Percentiles rank a stretch among this genome's conserved stretches.
These are phyloP conservation scores for Nomada lathburiana DNA, from an alignment of 2,888 invertebrate genomes.

Conservation along the genomic window DNA sequence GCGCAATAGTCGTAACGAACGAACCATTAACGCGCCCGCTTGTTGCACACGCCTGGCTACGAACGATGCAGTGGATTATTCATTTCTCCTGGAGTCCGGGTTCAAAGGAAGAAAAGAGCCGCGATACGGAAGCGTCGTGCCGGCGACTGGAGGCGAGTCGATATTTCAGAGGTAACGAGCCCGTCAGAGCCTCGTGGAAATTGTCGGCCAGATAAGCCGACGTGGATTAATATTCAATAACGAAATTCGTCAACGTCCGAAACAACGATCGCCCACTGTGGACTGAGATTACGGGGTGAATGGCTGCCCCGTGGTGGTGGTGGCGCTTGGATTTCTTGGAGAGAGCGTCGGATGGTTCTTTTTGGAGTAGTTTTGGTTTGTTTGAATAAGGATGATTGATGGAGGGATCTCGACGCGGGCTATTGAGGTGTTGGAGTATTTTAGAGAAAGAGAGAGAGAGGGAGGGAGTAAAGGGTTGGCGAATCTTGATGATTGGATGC, in stretches of 20 bases:
- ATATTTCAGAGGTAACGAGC: conserved; percentile 70
- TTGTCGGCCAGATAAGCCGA: conserved; percentile 51
- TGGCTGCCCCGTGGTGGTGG: conserved; percentile 9
- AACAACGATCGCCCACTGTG: conserved; percentile 45
- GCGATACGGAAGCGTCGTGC: conserved; percentile 32
- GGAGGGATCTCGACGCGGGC: background rate
- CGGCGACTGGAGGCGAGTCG: conserved; percentile 44
- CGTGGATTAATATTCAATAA: conserved; percentile 72
- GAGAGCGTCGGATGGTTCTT: background rate
- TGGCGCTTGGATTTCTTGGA: background rate
- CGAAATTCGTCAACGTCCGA: conserved; percentile 72
- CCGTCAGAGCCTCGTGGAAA: conserved; percentile 52
- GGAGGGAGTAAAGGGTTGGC: too few species aligned
- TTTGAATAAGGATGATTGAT: conserved; percentile 2
- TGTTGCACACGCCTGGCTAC: conserved; percentile 44
- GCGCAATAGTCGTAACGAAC: conserved; percentile 47
- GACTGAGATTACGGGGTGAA: conserved; percentile 45
- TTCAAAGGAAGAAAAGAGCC: conserved; percentile 29
- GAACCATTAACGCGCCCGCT: conserved; percentile 62
- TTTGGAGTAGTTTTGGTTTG: background rate
- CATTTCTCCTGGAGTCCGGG: background rate
- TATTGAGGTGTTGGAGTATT: too few species aligned
- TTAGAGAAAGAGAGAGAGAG: too few species aligned
- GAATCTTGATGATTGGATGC: too few species aligned
- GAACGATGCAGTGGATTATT: background rate